Percentiles rank a stretch among this genome's conserved stretches.
phyloP scores from a whole-genome alignment of 2,113 vertebrate genomes.

The Ctenomys sociabilis region DNA sequence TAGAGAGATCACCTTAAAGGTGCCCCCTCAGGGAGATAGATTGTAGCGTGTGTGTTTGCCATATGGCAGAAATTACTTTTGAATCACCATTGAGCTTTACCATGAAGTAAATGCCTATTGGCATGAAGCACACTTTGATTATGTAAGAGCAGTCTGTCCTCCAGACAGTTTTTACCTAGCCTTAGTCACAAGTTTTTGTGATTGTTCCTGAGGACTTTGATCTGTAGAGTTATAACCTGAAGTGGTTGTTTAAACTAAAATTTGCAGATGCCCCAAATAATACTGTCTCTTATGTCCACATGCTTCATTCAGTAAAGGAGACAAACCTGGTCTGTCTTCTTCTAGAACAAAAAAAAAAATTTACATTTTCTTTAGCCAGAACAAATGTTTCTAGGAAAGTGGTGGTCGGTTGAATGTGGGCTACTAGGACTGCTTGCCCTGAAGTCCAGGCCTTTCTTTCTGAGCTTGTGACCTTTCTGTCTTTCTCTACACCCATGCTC shows the following conservation, averaged over 20 bases:
- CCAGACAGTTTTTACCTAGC: background rate
- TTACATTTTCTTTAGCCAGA: slow-evolving; percentile 39
- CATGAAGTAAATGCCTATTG: background rate
- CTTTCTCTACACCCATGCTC: slow-evolving; percentile 91
- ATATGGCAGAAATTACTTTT: background rate
- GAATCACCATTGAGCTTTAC: background rate
- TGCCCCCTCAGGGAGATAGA: background rate
- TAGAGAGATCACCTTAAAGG: background rate
- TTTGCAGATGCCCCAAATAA: background rate
- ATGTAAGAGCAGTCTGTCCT: background rate
- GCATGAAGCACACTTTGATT: background rate
- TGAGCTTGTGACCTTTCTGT: slow-evolving; percentile 95
- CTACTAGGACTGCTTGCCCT: slow-evolving; percentile 89
- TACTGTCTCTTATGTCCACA: background rate
- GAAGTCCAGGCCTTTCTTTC: slow-evolving; percentile 93
- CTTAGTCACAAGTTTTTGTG: background rate
- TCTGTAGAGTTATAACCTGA: background rate
- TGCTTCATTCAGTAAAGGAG: background rate
- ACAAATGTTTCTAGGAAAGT: slow-evolving; percentile 58
- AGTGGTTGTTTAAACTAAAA: background rate
- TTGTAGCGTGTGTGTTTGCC: background rate
- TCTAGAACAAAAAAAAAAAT: background rate
- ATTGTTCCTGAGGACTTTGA: background rate
- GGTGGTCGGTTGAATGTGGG: slow-evolving; percentile 72
- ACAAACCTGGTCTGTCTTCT: background rate